Evolutionary conservation across 2,797 vertebrate genomes (phyloP), one percentile per base, ranked within the genome.

Genomic region (Macrochelys suwanniensis): DNA sequence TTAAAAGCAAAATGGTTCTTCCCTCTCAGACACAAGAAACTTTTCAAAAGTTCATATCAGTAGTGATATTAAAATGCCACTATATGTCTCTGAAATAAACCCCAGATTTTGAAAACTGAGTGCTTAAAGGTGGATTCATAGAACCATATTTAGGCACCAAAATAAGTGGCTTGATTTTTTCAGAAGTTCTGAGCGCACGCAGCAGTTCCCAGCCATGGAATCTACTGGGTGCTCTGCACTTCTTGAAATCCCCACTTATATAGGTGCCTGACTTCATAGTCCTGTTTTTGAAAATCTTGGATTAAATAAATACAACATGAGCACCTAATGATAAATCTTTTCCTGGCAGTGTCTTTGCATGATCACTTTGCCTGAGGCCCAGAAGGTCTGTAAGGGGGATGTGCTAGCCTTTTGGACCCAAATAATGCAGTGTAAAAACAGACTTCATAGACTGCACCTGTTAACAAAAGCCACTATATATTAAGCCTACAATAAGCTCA

Each of bases 21-120:
- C 95, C 82, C 82, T 83, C 95, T 89, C 86, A 93, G 47, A 92
- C 86, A 28, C 82, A 91, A 92, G 93, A 95, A 96, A 94, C 87
- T 97, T 97, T 90, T 42, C 92, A 89, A 85, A 85, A 97, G 89
- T 82, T 57, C 90, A 65, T 49, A 33, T 53, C 42, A 23, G 6
- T 21, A 17, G 15, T 31, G 42, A n/a, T 65, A 65, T 17, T 16
- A 13, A 33, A 17, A 59, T 37, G 65, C 42, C 37, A 21, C n/a
- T 42, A 37, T 74, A 74, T 42, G 68, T 74, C 21, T 74, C 23
- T 23, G 68, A 45, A 42, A 25, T 23, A 74, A 74, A 71, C 68
- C 37, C 68, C 42, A 42, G 5, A 74, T 25, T 42, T 74, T 42
- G 3, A 45, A 74, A 45, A 26, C 21, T 45, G 71, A 45, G 11